Base-by-base conservation (phyloP, 2,888 invertebrate species). In the Branchipolynoe longqiensis region DNA sequence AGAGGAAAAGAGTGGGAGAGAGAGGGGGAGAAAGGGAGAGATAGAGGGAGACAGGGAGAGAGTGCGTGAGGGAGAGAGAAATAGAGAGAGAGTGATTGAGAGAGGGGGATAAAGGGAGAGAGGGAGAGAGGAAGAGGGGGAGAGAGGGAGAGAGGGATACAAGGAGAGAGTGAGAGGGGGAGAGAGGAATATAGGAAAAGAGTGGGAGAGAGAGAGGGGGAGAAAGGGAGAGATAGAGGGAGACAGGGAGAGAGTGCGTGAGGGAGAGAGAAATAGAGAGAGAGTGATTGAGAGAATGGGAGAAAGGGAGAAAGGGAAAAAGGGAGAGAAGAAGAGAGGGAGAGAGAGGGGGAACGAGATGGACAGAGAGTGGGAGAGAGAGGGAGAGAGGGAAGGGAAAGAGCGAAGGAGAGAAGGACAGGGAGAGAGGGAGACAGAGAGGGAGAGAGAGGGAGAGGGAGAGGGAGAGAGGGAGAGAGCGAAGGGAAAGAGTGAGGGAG, bases 401-500 rank as follows among this genome's bases (percentile, higher is more conserved):
- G 48, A 48, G n/a, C n/a, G n/a, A n/a, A n/a, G n/a, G n/a, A n/a
- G n/a, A n/a, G n/a, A n/a, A n/a, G n/a, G n/a, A n/a, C n/a, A n/a
- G n/a, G n/a, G n/a, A n/a, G n/a, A 56, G 56, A 56, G 56, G 25
- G 56, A 56, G 56, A 56, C n/a, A 56, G 56, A 56, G 56, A 56
- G 56, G 25, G 56, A 56, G 56, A 56, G 56, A 56, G 56, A 56
- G 56, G 25, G 56, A 56, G 56, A 56, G 56, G 25, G 56, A 56
- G 56, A 56, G 6, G 25, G 56, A 56, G 56, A 56, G 6, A 56
- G 56, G 25, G 56, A 56, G 6, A 56, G 56, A 56, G 56, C 22
- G n/a, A n/a, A n/a, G 56, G 25, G 56, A 56, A 2, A 56, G 56
- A 56, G 56, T n/a, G 1, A 12, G 56, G 18, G 3, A 56, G 6